Evolutionary conservation across 2,797 vertebrate genomes (phyloP).

Genomic region (Chanos chanos): DNA sequence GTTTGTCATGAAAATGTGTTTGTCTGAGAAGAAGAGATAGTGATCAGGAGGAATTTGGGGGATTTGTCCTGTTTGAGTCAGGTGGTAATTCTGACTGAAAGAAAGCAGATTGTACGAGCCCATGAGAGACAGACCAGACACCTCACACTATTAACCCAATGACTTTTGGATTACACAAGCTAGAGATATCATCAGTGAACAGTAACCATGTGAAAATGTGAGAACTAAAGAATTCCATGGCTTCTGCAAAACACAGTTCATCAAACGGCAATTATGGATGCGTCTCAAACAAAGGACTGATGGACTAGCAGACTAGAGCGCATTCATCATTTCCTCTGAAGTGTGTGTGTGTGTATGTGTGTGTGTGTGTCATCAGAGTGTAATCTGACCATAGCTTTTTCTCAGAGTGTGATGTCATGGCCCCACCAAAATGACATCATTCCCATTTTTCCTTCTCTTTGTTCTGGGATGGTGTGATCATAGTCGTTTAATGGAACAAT

Average conservation of each 20-base stretch:
- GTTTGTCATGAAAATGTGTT: slow-evolving; percentile 2
- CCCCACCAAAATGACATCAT: background rate
- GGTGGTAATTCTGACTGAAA: background rate
- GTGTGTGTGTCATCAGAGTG: background rate
- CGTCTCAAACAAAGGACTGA: too few relatives aligned
- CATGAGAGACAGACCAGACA: background rate
- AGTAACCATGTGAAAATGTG: background rate
- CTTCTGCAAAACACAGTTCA: too few relatives aligned
- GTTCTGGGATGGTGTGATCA: background rate
- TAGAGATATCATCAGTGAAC: too few relatives aligned
- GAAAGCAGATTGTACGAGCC: background rate
- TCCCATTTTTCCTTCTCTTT: background rate
- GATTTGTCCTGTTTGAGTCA: background rate
- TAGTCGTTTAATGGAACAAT: background rate
- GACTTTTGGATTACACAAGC: too few relatives aligned
- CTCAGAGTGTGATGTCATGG: too few relatives aligned
- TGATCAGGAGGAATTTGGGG: background rate
- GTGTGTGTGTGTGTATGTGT: too few relatives aligned
- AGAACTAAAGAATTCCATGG: too few relatives aligned
- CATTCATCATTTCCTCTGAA: too few relatives aligned
- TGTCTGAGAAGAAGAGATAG: slow-evolving; percentile 13
- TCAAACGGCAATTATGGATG: too few relatives aligned
- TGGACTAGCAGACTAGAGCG: too few relatives aligned
- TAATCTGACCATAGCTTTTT: too few relatives aligned
- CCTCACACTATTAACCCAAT: too few relatives aligned